Conservation (phyloP, 2,888 invertebrate genomes). For the Euspilapteryx auroguttella region DNA sequence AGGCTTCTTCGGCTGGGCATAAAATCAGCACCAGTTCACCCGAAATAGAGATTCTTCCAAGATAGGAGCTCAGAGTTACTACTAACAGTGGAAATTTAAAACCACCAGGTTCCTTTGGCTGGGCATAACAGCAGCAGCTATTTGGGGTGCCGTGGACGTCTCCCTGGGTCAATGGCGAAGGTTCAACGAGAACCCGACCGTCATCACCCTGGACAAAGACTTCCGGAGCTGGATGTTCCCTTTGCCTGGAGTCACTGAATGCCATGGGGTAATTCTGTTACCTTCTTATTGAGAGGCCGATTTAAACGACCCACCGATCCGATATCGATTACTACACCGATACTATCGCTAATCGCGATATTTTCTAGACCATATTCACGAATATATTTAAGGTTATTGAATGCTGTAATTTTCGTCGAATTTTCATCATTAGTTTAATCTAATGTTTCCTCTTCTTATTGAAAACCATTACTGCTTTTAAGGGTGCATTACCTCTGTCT, state of each 20-base stretch:
- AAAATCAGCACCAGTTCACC: neutral
- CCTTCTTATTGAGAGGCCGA: too few relatives aligned
- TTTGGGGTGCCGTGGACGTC: slow-evolving; percentile 39
- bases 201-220: slow-evolving; percentile 65
- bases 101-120: slow-evolving; percentile 41
- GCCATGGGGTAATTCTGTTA: slow-evolving; percentile 34
- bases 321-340: neutral
- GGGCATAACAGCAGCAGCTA: slow-evolving; percentile 23
- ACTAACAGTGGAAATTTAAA: neutral
- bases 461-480: too few relatives aligned
- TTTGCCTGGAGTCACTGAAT: slow-evolving; percentile 61
- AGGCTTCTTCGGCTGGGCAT: too few relatives aligned
- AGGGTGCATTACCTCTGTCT: too few relatives aligned
- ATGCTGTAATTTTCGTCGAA: too few relatives aligned
- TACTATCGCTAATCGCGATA: too few relatives aligned
- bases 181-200: slow-evolving; percentile 64
- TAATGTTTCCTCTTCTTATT: too few relatives aligned
- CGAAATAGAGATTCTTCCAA: neutral
- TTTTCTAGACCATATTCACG: too few relatives aligned
- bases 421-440: too few relatives aligned
- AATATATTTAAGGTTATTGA: too few relatives aligned
- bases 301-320: neutral
- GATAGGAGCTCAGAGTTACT: neutral
- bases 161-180: slow-evolving; percentile 56
- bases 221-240: slow-evolving; percentile 63